Base-by-base conservation (phyloP, 1,140 invertebrate species). In the Amphibalanus amphitrite region DNA sequence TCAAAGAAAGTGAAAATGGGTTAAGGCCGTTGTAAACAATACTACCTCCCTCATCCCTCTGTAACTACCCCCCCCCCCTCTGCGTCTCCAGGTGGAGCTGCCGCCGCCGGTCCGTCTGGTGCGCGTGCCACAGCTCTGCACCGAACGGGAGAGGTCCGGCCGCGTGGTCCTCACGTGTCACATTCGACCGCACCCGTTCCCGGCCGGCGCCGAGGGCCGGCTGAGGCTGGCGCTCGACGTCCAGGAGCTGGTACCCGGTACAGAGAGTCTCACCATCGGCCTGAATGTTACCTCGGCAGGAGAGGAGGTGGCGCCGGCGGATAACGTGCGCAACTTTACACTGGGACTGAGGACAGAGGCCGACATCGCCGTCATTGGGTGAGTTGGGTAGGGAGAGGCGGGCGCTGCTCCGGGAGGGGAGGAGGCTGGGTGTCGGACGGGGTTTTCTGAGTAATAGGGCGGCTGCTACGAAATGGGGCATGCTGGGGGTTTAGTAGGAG, bases 141-240 rank as follows among this genome's bases (percentile, higher is more conserved):
- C 28, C 3, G 65, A 67, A 26, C 65, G 26, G 23, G 26, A 26
- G 65, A 28, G 3, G 26, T n/a, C n/a, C 3, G 65, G 28, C 28
- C 26, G 13, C 65, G 65, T 67, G 28, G n/a, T 28, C 10, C 28
- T 67, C n/a, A 28, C 65, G 65, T 67, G 65, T 17, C 65, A 67
- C 26, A 10, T 67, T 3, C 65, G 28, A 26, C 65, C 65, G 65
- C 65, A 67, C 65, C 65, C 65, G 65, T 28, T 67, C 26, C n/a
- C 65, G 1, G 65, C 26, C 3, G 65, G 28, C 26, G 65, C n/a
- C 17, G 28, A 26, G 3, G 65, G 26, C 26, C 65, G n/a, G 28
- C 65, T 67, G 65, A n/a, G n/a, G 65, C 65, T 67, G 26, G 20
- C n/a, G n/a, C 65, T 67, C 10, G 65, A 67, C 65, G 28, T 67